Conservation (phyloP, 64 coral and sea anemone species). For the Montipora foliosa region DNA sequence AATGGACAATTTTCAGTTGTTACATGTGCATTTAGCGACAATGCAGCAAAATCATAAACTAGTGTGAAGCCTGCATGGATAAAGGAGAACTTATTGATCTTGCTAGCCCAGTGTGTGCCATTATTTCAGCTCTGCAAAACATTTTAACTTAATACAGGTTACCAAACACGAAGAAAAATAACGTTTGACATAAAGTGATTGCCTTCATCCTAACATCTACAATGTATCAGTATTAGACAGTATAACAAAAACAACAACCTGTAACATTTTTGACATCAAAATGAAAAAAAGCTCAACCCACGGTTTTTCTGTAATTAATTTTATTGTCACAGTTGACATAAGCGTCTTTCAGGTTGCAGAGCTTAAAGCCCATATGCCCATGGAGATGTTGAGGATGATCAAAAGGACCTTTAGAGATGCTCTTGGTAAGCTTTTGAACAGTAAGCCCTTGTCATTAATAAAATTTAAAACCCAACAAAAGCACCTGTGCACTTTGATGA, state of each 20-base stretch:
- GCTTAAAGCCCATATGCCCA: conserved; percentile 39
- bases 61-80: not conserved
- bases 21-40: not conserved
- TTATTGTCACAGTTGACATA: not conserved
- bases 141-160: not conserved
- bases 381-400: conserved; percentile 33
- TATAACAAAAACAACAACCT: not conserved
- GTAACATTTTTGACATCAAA: conserved; percentile 8
- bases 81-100: not conserved
- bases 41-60: not conserved
- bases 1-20: not conserved
- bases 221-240: not conserved
- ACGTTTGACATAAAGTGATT: not conserved
- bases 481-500: not conserved
- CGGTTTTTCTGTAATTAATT: conserved; percentile 13
- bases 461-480: not conserved
- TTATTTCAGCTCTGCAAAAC: not conserved
- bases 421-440: conserved; percentile 35
- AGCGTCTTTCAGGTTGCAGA: conserved; percentile 39
- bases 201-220: not conserved
- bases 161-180: not conserved
- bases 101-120: not conserved
- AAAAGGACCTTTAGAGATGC: conserved; percentile 47
- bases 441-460: not conserved
- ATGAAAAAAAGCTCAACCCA: conserved; percentile 13